phyloP scores from a whole-genome alignment of 2,113 vertebrate species.

The Thamnaconus septentrionalis region DNA sequence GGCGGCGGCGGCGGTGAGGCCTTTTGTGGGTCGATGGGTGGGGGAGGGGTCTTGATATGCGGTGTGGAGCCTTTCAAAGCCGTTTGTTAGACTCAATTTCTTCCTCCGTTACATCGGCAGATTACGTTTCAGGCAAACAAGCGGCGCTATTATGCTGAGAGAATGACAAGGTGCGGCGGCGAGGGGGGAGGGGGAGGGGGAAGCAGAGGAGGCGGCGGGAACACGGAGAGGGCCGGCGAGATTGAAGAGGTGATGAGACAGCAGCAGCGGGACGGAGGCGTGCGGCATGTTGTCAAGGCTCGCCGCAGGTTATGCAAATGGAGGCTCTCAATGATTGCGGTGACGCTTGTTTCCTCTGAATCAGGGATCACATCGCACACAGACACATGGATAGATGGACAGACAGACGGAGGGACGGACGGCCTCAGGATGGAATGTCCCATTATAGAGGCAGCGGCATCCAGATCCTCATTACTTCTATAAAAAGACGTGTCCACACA shows the following conservation, averaged over 20 bases:
- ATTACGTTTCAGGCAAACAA: slow-evolving; percentile 76
- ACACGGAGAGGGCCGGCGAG: slow-evolving; percentile 44
- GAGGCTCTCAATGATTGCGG: slow-evolving; percentile 37
- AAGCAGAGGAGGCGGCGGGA: slow-evolving; percentile 36
- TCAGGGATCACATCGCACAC: too few species aligned
- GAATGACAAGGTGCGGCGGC: slow-evolving; percentile 61
- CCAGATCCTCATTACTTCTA: too few species aligned
- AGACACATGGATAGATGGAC: too few species aligned
- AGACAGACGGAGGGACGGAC: too few species aligned
- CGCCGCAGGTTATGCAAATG: slow-evolving; percentile 62
- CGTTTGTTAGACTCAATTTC: slow-evolving; percentile 80
- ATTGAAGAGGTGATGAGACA: slow-evolving; percentile 66
- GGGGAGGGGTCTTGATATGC: slow-evolving; percentile 69
- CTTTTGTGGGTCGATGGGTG: slow-evolving; percentile 76
- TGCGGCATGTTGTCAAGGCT: slow-evolving; percentile 47
- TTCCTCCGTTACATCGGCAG: slow-evolving; percentile 70
- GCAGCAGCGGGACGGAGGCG: slow-evolving; percentile 49
- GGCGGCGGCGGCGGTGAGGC: slow-evolving; percentile 62
- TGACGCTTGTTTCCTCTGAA: too few species aligned
- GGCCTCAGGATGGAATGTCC: too few species aligned
- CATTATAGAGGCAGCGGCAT: too few species aligned
- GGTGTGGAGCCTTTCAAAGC: slow-evolving; percentile 67
- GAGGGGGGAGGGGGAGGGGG: slow-evolving; percentile 37
- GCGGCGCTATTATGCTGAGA: slow-evolving; percentile 60
- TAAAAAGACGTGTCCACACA: too few species aligned